phyloP scores from a whole-genome alignment of 2,888 invertebrate genomes.

The Sphaerophoria rueppellii region DNA sequence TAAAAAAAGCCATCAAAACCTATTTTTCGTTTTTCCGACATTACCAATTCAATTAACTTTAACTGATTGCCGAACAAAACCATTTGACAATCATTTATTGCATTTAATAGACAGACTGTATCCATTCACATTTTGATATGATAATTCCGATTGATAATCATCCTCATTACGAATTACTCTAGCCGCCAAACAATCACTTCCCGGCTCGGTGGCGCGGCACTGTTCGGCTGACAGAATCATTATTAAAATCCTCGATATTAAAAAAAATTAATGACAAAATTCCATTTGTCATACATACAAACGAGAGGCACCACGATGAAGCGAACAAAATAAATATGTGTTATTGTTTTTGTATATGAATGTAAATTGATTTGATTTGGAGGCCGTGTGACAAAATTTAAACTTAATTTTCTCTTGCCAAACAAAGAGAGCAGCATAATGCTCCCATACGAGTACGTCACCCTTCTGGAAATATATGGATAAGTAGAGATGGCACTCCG shows the following conservation, averaged over 20 bases:
- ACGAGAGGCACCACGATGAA: not conserved
- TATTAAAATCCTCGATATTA: not conserved
- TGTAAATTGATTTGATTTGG: slow-evolving; percentile 41
- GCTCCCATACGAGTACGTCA: slow-evolving; percentile 12
- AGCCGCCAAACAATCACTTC: not conserved
- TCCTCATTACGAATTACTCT: slow-evolving; percentile 16
- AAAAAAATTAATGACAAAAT: slow-evolving; percentile 61
- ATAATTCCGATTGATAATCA: slow-evolving; percentile 60
- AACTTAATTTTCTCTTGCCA: slow-evolving; percentile 57
- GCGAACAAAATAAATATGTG: not conserved
- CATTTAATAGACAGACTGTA: slow-evolving; percentile 45
- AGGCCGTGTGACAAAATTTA: slow-evolving; percentile 68
- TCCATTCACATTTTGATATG: slow-evolving; percentile 42
- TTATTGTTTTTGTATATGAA: no score
- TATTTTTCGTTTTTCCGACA: no score
- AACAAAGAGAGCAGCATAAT: slow-evolving; percentile 14
- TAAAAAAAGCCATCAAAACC: no score
- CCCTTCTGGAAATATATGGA: not conserved
- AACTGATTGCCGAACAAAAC: slow-evolving; percentile 55
- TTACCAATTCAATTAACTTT: slow-evolving; percentile 60
- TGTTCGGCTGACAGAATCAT: not conserved
- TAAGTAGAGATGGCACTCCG: slow-evolving; percentile 48
- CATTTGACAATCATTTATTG: slow-evolving; percentile 47
- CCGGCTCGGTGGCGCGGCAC: not conserved
- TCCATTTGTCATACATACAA: slow-evolving; percentile 48